Conservation (phyloP, 2,113 vertebrate species). For the Xyrauchen texanus region DNA sequence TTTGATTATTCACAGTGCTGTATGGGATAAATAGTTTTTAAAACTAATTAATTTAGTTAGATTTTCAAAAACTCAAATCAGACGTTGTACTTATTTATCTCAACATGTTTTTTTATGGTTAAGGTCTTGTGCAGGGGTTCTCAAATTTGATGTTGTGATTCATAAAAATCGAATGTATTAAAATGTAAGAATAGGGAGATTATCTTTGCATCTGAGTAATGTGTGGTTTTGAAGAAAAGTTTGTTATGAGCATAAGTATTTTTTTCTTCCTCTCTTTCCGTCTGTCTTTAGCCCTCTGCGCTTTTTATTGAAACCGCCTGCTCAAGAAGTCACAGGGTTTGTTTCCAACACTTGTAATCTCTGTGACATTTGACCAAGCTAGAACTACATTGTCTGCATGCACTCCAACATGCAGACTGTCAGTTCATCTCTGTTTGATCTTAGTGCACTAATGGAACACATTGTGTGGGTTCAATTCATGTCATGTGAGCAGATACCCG, state of each 20-base stretch:
- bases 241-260: not conserved
- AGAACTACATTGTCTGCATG: slow-evolving; percentile 18
- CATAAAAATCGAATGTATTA: not conserved
- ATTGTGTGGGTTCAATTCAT: not conserved
- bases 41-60: not conserved
- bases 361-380: not conserved
- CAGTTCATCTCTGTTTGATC: not conserved
- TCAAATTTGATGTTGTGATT: not conserved
- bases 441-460: not conserved
- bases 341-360: slow-evolving; percentile 2
- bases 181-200: not conserved
- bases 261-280: not conserved
- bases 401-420: not conserved
- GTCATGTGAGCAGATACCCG: not conserved
- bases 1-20: no score
- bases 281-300: slow-evolving; percentile 26
- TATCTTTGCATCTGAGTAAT: not conserved
- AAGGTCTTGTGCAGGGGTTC: not conserved
- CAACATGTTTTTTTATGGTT: not conserved
- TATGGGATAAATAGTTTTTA: no score
- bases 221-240: not conserved
- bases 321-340: slow-evolving; percentile 34
- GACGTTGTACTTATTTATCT: not conserved
- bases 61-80: no score
- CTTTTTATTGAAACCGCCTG: slow-evolving; percentile 28